Evolutionary conservation across 2,797 vertebrate genomes (phyloP).

Genomic region (Artibeus lituratus): DNA sequence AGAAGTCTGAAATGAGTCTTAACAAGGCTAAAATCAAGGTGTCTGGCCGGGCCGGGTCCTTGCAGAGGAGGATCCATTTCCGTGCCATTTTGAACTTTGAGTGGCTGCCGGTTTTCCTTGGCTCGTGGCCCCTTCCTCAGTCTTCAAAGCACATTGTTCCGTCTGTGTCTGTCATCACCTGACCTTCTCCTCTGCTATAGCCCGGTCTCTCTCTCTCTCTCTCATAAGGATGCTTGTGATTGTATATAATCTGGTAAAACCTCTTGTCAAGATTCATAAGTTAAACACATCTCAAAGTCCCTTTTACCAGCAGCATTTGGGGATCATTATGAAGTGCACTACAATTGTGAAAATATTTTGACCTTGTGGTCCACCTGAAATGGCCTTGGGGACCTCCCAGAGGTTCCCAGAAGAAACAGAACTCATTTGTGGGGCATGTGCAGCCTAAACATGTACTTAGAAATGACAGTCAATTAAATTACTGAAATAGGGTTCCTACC

Average conservation of each 20-base stretch:
- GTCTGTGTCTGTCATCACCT: not conserved
- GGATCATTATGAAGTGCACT: not conserved
- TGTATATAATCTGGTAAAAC: not conserved
- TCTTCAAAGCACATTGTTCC: not conserved
- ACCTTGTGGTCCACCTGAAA: not conserved
- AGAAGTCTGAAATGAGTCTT: not conserved
- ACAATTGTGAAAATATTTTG: not conserved
- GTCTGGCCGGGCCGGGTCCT: not conserved
- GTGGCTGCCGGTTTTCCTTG: not conserved
- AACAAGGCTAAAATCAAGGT: not conserved
- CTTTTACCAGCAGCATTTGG: not conserved
- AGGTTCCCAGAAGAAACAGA: not conserved
- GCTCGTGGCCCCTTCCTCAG: not conserved
- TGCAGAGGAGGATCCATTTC: not conserved
- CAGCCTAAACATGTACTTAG: not conserved
- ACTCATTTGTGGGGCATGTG: not conserved
- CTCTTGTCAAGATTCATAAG: not conserved
- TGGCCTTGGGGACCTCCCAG: not conserved
- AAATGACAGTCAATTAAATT: not conserved
- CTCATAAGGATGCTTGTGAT: not conserved
- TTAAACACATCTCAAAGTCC: not conserved
- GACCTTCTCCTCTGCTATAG: not conserved
- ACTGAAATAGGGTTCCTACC: not conserved
- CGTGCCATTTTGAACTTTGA: not conserved
- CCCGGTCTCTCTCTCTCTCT: not conserved